Evolutionary conservation across 2,888 invertebrate genomes (phyloP).

Genomic region (Disparrhopalites patrizii): DNA sequence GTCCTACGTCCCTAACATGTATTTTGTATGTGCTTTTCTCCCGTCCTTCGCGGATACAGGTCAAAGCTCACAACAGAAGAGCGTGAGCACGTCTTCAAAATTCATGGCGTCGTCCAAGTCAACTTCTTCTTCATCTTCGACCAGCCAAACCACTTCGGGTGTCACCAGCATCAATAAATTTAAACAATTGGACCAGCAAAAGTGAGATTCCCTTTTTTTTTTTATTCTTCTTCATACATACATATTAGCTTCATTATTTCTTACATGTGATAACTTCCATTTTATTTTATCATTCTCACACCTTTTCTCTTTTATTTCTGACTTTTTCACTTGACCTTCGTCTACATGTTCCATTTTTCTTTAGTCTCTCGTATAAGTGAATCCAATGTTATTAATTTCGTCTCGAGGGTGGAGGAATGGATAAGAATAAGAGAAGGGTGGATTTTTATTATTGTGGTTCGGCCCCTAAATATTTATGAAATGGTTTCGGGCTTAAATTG

Average conservation of each 20-base stretch:
- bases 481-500: too few relatives aligned
- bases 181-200: constrained; percentile 23
- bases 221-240: not conserved
- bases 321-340: not conserved
- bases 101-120: constrained; percentile 3
- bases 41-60: constrained; percentile 8
- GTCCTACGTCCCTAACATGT: too few relatives aligned
- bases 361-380: not conserved
- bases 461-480: too few relatives aligned
- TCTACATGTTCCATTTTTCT: not conserved
- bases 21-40: not conserved
- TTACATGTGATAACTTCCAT: too few relatives aligned
- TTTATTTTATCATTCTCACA: too few relatives aligned
- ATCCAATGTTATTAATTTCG: too few relatives aligned
- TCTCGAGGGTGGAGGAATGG: too few relatives aligned
- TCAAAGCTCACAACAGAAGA: constrained; percentile 15
- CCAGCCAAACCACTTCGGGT: not conserved
- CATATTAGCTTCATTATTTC: not conserved
- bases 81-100: constrained; percentile 11
- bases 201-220: constrained; percentile 1
- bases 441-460: too few relatives aligned
- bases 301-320: not conserved
- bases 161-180: constrained; percentile 11
- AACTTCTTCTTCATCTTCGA: constrained; percentile 11
- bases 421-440: too few relatives aligned